Base-by-base conservation (phyloP, 2,888 invertebrate species). In the Drosophila sordidula region DNA sequence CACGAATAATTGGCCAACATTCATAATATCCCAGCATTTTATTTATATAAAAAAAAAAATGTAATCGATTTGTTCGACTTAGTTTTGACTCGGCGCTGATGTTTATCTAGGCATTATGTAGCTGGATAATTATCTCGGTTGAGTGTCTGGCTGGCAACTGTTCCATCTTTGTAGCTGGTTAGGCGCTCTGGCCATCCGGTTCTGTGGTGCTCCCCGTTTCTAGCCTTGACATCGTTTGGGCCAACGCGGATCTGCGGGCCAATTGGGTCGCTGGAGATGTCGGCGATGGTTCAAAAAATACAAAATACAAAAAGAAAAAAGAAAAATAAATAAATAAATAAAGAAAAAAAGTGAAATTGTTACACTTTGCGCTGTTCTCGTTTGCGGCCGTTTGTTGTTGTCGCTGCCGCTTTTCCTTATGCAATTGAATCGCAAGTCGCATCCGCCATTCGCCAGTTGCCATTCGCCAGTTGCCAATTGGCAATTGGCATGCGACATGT, bases 331-430 rank as follows among this genome's bases (percentile, higher is more conserved):
- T 34, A 14, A 29, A 39, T n/a, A 6, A n/a, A 5, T 3, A 26
- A 8, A 44, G 12, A 25, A 67, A 75, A 87, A 89, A 89, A 89
- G 89, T 86, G 90, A 89, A 89, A 89, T 79, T 89, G 82, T 80
- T 86, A 75, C 80, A 84, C 57, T 80, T 83, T 55, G 42, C 42
- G 51, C 45, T 47, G 39, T 70, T 67, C 45, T 68, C 44, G 56
- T 52, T 39, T 58, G 44, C 51, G 22, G 45, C 39, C 32, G 41
- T 51, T 8, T 41, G 16, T 47, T 44, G 16, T 11, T 46, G 18
- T 52, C 56, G 46, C 46, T 55, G 29, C 3, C 41, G 46, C 16
- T 42, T 55, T 66, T 61, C 85, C 83, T 83, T 83, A 83, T 83
- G 83, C 87, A 87, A 84, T 79, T 81, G 82, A 82, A 47, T 79